Conservation (phyloP, 2,113 vertebrate genomes). For the Poecilia latipinna region DNA sequence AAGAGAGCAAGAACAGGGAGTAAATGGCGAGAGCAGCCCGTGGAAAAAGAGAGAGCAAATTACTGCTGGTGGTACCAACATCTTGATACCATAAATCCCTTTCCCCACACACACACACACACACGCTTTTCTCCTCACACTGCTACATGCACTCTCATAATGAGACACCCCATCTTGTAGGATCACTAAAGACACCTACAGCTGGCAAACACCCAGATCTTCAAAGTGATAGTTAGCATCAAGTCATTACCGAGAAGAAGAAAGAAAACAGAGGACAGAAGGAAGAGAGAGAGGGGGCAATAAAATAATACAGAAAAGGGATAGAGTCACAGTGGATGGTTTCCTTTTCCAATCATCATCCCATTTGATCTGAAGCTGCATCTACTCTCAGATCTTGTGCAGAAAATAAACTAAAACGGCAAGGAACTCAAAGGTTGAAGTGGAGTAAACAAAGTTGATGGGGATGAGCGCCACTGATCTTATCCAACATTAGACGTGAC, state of each 20-base stretch:
- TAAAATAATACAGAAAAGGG: conserved; percentile 4
- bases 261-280: not conserved
- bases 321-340: conserved; percentile 26
- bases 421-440: conserved; percentile 40
- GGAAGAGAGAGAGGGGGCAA: conserved; percentile 3
- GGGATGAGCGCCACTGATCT: conserved; percentile 29
- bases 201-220: conserved; percentile 52
- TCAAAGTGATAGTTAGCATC: conserved; percentile 62
- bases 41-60: conserved; percentile 44
- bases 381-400: conserved; percentile 44
- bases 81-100: conserved; percentile 52
- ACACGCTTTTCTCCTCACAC: conserved; percentile 42
- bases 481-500: conserved; percentile 25
- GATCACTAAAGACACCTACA: conserved; percentile 51
- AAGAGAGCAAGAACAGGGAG: conserved; percentile 28
- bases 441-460: conserved; percentile 46
- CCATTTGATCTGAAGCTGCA: conserved; percentile 50
- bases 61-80: conserved; percentile 55
- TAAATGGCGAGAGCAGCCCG: conserved; percentile 7
- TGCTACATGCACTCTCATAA: conserved; percentile 43
- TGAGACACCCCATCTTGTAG: conserved; percentile 37
- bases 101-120: conserved; percentile 8
- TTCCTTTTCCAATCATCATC: conserved; percentile 36
- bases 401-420: conserved; percentile 59
- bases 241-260: conserved; percentile 33